phyloP scores from a whole-genome alignment of 1,140 invertebrate genomes.

The Drosophila mayri region DNA sequence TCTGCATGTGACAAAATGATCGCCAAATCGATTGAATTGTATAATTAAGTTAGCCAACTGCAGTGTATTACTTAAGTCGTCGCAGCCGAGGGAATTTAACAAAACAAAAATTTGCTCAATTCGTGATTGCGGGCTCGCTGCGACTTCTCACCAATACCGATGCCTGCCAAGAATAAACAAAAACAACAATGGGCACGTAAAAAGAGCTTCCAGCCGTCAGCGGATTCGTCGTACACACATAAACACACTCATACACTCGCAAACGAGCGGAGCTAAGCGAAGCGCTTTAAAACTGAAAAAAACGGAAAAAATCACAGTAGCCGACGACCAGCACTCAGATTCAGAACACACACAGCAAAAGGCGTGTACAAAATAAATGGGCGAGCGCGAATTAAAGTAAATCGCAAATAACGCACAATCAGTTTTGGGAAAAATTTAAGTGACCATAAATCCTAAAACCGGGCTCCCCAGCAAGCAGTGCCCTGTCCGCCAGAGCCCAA shows the following conservation, averaged over 20 bases:
- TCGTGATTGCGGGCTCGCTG: conserved; percentile 13
- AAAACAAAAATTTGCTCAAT: conserved; percentile 49
- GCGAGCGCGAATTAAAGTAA: conserved; percentile 53
- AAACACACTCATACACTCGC: conserved; percentile 20
- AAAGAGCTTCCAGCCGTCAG: conserved; percentile 53
- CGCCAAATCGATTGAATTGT: conserved; percentile 16
- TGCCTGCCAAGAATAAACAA: conserved; percentile 26
- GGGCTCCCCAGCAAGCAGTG: conserved; percentile 23
- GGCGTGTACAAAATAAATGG: conserved; percentile 8
- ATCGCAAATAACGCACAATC: conserved; percentile 49
- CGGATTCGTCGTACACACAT: conserved; percentile 45
- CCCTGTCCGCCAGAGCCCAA: conserved; percentile 15
- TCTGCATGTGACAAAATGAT: conserved; percentile 21
- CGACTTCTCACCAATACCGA: conserved; percentile 10
- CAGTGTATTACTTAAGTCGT: conserved; percentile 29
- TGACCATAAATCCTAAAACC: conserved; percentile 13
- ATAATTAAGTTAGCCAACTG: conserved; percentile 8
- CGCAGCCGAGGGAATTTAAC: conserved; percentile 17
- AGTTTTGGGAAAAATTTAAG: conserved; percentile 4
- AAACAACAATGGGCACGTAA: conserved; percentile 34
- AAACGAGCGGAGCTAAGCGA: conserved; percentile 31
- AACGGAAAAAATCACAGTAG: conserved; percentile 59
- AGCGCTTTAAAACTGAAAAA: conserved; percentile 46
- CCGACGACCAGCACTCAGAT: conserved; percentile 43
- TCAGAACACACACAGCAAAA: conserved; percentile 26